Conservation (phyloP, 2,113 vertebrate genomes). For the rat (Rattus norvegicus) region DNA sequence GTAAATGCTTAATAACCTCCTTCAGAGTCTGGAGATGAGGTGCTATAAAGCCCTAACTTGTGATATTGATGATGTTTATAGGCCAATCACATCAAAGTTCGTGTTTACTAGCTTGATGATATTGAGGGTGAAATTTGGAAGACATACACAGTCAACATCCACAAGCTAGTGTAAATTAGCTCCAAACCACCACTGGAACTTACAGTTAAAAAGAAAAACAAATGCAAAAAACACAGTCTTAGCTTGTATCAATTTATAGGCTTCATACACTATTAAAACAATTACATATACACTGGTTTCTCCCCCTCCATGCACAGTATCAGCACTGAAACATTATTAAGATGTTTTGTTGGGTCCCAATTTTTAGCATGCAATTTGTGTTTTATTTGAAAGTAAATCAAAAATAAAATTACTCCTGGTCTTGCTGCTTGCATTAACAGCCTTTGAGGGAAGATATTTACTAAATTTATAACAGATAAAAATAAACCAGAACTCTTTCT, state of each 20-base stretch:
- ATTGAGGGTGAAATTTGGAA: background rate
- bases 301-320: conserved; percentile 51
- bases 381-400: conserved; percentile 85
- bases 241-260: conserved; percentile 73
- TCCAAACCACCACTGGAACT: conserved; percentile 42
- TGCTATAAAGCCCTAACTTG: conserved; percentile 1
- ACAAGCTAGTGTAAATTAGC: background rate
- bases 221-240: conserved; percentile 27
- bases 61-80: background rate
- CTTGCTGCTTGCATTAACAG: conserved; percentile 82
- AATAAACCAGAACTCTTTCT: conserved; percentile 80
- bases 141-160: background rate
- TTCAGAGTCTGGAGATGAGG: background rate
- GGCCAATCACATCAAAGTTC: background rate
- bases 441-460: conserved; percentile 80
- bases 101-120: background rate
- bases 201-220: conserved; percentile 50
- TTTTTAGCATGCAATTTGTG: conserved; percentile 84
- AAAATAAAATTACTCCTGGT: conserved; percentile 84
- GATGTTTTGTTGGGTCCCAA: conserved; percentile 81
- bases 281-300: conserved; percentile 70
- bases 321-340: conserved; percentile 82
- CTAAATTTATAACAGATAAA: conserved; percentile 83
- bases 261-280: conserved; percentile 75
- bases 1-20: conserved; percentile 32